phyloP scores from a whole-genome alignment of 2,113 vertebrate genomes.

The Corydoras maculifer region DNA sequence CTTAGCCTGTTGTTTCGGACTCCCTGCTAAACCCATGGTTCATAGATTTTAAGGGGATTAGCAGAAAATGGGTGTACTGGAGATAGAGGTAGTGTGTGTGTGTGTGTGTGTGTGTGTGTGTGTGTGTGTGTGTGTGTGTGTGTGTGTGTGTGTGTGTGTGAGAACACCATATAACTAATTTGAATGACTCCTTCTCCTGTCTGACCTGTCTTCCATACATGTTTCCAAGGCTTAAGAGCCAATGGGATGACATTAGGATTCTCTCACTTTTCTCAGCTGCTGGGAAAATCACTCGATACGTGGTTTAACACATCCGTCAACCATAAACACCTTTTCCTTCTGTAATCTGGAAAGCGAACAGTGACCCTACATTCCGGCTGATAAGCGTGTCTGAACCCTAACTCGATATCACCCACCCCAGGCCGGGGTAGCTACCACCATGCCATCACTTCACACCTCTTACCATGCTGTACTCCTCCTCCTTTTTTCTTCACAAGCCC shows the following conservation, averaged over 20 bases:
- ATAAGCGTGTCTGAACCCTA: conserved; percentile 11
- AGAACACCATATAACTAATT: conserved; percentile 50
- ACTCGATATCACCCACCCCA: conserved; percentile 7
- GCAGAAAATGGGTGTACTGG: conserved; percentile 52
- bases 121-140: conserved; percentile 1
- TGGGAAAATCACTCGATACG: conserved; percentile 40
- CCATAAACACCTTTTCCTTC: conserved; percentile 51
- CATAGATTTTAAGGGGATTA: conserved; percentile 63
- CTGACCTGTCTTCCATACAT: conserved; percentile 25
- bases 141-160: conserved; percentile 13
- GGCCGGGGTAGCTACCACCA: neutral
- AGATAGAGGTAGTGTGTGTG: neutral
- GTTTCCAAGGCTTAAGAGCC: too few species aligned
- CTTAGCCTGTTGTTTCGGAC: conserved; percentile 53
- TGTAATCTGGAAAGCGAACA: conserved; percentile 43
- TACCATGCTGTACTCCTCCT: neutral
- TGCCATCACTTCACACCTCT: conserved; percentile 31
- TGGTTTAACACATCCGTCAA: conserved; percentile 45
- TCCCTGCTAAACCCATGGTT: conserved; percentile 55
- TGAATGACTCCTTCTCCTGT: conserved; percentile 60
- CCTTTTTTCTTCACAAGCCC: neutral
- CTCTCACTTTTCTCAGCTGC: conserved; percentile 36
- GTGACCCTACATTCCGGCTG: conserved; percentile 54
- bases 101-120: conserved; percentile 13
- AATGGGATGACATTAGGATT: conserved; percentile 15